Percentiles rank a stretch among this genome's conserved stretches.
phyloP scores from a whole-genome alignment of 2,113 vertebrate species.

The Phylloscopus trochilus region DNA sequence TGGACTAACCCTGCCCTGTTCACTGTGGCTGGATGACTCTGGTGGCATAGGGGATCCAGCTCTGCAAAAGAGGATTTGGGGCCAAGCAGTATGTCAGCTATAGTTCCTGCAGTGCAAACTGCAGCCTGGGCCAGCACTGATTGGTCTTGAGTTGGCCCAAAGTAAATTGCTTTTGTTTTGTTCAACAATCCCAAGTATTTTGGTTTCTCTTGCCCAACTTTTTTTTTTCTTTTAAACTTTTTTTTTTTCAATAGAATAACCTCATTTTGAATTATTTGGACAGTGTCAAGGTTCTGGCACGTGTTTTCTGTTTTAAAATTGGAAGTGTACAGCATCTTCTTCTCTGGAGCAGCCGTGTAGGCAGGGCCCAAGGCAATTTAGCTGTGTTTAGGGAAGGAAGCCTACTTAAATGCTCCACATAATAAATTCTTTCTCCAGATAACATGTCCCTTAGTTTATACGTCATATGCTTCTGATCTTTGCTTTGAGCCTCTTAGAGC shows the following conservation, averaged over 20 bases:
- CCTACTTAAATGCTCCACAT: not conserved
- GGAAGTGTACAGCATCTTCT: not conserved
- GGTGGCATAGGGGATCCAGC: not conserved
- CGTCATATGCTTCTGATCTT: not conserved
- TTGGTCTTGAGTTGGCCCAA: not conserved
- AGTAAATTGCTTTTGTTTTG: not conserved
- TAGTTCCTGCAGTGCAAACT: not conserved
- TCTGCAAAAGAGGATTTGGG: not conserved
- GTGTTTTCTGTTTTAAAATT: not conserved
- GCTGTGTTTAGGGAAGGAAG: not conserved
- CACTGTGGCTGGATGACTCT: not conserved
- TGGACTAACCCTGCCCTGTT: not conserved
- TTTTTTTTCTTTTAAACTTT: not conserved
- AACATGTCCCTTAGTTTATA: not conserved
- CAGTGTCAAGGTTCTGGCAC: not conserved
- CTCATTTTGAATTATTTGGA: not conserved
- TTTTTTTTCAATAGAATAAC: not conserved
- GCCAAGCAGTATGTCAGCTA: not conserved
- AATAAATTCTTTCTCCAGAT: constrained; percentile 5
- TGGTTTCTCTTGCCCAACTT: not conserved
- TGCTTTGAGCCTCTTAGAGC: constrained; percentile 20
- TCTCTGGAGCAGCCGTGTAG: not conserved
- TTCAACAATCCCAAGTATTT: not conserved
- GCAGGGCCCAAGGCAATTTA: not conserved
- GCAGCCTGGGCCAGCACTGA: not conserved